These are phyloP conservation scores for Synanthedon andrenaeformis DNA, from an alignment of 2,888 invertebrate genomes.

Conservation along the genomic window DNA sequence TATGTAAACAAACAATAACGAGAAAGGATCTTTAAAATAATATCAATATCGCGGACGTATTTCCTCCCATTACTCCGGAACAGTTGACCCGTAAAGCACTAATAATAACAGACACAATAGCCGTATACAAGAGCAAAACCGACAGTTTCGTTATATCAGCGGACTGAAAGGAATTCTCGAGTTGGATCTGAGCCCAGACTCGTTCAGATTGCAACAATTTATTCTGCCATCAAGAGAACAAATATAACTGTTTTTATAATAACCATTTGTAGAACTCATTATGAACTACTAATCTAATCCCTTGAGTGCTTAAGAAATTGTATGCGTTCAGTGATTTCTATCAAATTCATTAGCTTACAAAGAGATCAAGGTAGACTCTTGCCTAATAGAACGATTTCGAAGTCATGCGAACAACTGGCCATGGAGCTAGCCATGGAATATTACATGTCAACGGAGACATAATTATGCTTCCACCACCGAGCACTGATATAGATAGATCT, in stretches of 20 bases:
- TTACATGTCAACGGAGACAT: no score
- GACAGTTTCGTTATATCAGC: slow-evolving; percentile 44
- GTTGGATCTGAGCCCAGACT: slow-evolving; percentile 47
- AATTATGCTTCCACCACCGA: no score
- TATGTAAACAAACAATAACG: no score
- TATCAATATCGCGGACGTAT: not conserved
- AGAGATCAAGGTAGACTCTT: no score
- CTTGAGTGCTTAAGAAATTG: no score
- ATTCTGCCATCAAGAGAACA: slow-evolving; percentile 18
- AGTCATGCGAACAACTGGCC: no score
- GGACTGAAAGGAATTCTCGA: slow-evolving; percentile 30
- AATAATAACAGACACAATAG: slow-evolving; percentile 41
- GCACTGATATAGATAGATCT: no score
- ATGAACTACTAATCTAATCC: no score
- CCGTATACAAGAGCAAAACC: slow-evolving; percentile 18
- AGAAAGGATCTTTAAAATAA: not conserved
- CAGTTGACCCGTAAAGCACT: slow-evolving; percentile 34
- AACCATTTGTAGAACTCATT: not conserved
- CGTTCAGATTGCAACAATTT: slow-evolving; percentile 46
- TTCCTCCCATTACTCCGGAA: slow-evolving; percentile 14
- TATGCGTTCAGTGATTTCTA: no score
- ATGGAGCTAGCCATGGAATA: no score
- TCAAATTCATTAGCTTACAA: no score
- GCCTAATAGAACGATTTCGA: no score
- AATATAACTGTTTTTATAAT: not conserved